Evolutionary conservation across 2,113 vertebrate species (phyloP).

Genomic region (Oncorhynchus tshawytscha): DNA sequence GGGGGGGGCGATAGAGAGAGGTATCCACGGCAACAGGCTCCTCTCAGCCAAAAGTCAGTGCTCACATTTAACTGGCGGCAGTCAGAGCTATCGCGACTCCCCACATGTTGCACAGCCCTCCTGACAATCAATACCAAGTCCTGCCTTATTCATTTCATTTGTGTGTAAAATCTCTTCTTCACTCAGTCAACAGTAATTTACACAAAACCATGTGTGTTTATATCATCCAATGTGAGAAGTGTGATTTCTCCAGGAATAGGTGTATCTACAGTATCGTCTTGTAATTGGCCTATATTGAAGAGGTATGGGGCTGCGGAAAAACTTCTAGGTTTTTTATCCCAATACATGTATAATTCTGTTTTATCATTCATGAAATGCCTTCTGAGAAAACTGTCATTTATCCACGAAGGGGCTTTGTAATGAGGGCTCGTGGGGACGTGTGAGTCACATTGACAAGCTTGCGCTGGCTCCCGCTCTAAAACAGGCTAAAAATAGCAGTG

Average conservation of each 20-base stretch:
- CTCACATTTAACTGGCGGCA: constrained; percentile 23
- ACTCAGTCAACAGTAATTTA: neutral
- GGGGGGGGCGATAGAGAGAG: constrained; percentile 9
- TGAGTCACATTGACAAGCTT: constrained; percentile 59
- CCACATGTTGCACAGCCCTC: no score
- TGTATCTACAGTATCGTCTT: neutral
- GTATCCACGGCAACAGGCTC: constrained; percentile 77
- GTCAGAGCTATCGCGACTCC: no score
- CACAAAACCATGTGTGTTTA: neutral
- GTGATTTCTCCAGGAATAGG: neutral
- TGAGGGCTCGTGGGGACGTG: constrained; percentile 22
- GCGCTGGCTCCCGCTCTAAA: constrained; percentile 39
- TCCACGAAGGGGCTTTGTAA: constrained; percentile 40
- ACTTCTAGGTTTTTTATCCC: neutral
- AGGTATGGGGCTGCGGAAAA: no score
- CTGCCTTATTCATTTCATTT: no score
- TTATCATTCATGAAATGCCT: neutral
- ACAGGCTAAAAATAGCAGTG: constrained; percentile 18
- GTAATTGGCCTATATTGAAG: neutral
- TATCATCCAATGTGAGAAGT: neutral
- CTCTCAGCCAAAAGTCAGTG: constrained; percentile 61
- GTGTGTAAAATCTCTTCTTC: no score
- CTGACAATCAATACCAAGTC: no score
- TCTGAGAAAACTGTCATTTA: neutral
- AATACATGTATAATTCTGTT: neutral